Evolutionary conservation across 2,113 vertebrate genomes (phyloP).

Genomic region (Dermatemys mawii): DNA sequence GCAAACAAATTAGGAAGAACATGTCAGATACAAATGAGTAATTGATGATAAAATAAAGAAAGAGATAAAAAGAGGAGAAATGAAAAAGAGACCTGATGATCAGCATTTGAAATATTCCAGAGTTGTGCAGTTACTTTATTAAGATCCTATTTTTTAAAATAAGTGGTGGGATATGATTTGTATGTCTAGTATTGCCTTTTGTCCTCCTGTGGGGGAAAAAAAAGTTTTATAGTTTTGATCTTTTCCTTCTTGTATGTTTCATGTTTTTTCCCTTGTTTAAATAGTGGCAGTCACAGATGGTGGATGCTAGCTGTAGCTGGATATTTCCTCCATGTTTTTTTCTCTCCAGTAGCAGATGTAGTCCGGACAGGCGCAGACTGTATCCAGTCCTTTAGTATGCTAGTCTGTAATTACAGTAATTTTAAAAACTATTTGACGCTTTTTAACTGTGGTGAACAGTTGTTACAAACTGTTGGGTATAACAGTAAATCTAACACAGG

Average conservation of each 20-base stretch:
- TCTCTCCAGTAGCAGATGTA: neutral
- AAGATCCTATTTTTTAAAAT: neutral
- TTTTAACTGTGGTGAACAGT: neutral
- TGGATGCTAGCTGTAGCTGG: neutral
- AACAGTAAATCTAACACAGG: neutral
- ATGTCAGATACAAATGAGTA: neutral
- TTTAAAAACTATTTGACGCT: neutral
- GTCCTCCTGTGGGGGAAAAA: neutral
- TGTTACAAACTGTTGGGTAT: conserved; percentile 15
- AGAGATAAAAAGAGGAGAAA: neutral
- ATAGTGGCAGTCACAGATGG: neutral
- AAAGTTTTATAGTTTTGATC: neutral
- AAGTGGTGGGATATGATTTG: neutral
- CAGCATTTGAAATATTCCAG: neutral
- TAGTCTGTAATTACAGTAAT: neutral
- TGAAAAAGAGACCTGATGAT: neutral
- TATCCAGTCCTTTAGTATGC: neutral
- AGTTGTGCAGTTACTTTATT: neutral
- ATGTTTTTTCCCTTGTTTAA: neutral
- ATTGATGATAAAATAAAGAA: neutral
- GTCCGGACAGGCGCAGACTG: neutral
- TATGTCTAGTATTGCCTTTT: neutral
- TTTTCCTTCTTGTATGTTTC: neutral
- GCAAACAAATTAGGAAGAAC: neutral
- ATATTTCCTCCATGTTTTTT: neutral